Conservation (phyloP, 2,113 vertebrate genomes). For the Pimephales promelas region DNA sequence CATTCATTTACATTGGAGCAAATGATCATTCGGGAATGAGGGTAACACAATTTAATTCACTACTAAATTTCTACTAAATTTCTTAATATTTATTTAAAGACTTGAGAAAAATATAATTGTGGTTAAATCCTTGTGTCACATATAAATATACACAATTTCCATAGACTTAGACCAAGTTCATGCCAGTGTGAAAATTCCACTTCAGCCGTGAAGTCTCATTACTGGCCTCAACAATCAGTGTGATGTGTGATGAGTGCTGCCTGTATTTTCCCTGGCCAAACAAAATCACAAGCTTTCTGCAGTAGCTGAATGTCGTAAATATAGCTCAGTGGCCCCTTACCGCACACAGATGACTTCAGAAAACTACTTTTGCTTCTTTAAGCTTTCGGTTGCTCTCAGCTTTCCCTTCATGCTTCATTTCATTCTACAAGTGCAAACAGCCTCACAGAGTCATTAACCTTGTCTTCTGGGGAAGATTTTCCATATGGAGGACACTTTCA, state of each 20-base stretch:
- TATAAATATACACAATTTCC: background rate
- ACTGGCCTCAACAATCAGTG: constrained; percentile 12
- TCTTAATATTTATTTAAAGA: background rate
- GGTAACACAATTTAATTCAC: background rate
- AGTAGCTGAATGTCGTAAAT: background rate
- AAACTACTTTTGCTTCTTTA: background rate
- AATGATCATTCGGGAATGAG: background rate
- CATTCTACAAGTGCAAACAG: background rate
- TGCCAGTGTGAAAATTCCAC: background rate
- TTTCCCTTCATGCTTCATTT: constrained; percentile 11
- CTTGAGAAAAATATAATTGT: background rate
- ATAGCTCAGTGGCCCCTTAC: background rate
- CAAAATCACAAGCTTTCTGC: background rate
- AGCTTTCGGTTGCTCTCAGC: background rate
- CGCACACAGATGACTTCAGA: background rate
- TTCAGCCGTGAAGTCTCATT: background rate
- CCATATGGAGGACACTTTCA: background rate
- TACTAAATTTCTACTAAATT: background rate
- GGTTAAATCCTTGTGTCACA: background rate
- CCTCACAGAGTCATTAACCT: background rate
- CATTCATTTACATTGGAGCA: background rate
- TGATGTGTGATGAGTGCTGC: background rate
- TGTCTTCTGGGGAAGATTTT: background rate
- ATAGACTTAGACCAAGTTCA: background rate
- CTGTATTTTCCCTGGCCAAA: background rate